These are phyloP conservation scores for Elysia chlorotica DNA, from an alignment of 1,140 invertebrate species.

Conservation along the genomic window DNA sequence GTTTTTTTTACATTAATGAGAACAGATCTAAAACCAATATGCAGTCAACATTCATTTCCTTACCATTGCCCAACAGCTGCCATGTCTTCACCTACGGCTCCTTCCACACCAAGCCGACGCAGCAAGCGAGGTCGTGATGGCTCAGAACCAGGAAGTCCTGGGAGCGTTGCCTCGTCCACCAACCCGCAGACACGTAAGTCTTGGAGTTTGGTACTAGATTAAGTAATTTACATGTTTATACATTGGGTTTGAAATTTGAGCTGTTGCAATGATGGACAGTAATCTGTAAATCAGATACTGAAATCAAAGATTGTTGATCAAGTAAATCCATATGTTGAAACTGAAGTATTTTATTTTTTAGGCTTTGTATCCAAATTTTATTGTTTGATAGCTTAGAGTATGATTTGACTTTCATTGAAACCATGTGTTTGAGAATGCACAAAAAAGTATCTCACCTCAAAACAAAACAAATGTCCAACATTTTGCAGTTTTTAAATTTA, in stretches of 20 bases:
- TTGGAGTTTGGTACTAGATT: background rate
- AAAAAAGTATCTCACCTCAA: too few species aligned
- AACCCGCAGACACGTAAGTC: conserved; percentile 8
- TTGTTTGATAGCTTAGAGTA: too few species aligned
- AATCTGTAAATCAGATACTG: background rate
- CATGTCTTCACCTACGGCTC: conserved; percentile 46
- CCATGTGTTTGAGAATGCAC: too few species aligned
- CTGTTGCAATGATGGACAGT: too few species aligned
- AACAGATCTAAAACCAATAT: too few species aligned
- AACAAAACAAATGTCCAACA: background rate
- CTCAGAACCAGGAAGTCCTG: conserved; percentile 37
- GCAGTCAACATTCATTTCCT: too few species aligned
- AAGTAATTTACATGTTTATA: background rate
- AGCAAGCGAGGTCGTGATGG: conserved; percentile 37
- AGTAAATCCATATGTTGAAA: background rate
- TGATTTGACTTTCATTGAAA: too few species aligned
- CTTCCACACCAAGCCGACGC: conserved; percentile 31
- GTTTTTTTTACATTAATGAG: too few species aligned
- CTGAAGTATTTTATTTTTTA: background rate
- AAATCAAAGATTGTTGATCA: background rate
- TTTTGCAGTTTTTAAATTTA: background rate
- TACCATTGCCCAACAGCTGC: too few species aligned
- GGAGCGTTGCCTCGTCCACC: background rate
- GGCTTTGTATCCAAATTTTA: too few species aligned
- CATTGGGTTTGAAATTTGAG: background rate